Conservation (phyloP, 2,888 invertebrate genomes). For the Listrodromus nycthemerus region DNA sequence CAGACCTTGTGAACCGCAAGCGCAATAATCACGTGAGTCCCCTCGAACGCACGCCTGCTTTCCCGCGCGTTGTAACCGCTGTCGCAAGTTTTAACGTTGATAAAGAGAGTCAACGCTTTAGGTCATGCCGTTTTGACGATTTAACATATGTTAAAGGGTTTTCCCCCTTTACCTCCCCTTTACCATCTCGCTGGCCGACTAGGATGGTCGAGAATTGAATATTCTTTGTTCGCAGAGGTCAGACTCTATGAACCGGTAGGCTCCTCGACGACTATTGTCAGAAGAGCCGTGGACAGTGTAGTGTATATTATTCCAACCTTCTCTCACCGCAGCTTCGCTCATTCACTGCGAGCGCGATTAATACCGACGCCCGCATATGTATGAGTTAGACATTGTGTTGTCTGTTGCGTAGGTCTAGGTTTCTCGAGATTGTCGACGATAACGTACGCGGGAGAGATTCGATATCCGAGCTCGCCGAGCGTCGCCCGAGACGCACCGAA, state of each 20-base stretch:
- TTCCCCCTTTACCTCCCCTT: conserved; percentile 56
- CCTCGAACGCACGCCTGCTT: conserved; percentile 11
- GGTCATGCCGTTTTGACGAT: conserved; percentile 72
- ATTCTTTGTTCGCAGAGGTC: conserved; percentile 78
- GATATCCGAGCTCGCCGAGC: conserved; percentile 8
- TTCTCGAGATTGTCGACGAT: conserved; percentile 70
- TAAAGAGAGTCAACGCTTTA: conserved; percentile 77
- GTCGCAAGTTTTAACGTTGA: conserved; percentile 67
- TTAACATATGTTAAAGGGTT: conserved; percentile 29
- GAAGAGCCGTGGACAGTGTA: background rate
- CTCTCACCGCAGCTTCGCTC: conserved; percentile 15
- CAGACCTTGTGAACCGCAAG: conserved; percentile 62
- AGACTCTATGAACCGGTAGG: conserved; percentile 66
- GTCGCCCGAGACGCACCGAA: conserved; percentile 13
- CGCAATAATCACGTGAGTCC: conserved; percentile 56
- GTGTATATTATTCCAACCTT: conserved; percentile 30
- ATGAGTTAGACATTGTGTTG: conserved; percentile 69
- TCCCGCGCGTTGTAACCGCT: background rate
- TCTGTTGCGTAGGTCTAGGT: conserved; percentile 77
- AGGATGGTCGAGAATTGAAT: conserved; percentile 73
- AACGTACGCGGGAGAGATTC: conserved; percentile 51
- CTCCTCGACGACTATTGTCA: conserved; percentile 42
- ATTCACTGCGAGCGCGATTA: conserved; percentile 17
- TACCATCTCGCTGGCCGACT: conserved; percentile 3
- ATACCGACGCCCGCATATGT: conserved; percentile 14